Percentiles rank a stretch among this genome's conserved stretches.
Conservation (phyloP, 1,140 invertebrate genomes). For the Cydia amplana region DNA sequence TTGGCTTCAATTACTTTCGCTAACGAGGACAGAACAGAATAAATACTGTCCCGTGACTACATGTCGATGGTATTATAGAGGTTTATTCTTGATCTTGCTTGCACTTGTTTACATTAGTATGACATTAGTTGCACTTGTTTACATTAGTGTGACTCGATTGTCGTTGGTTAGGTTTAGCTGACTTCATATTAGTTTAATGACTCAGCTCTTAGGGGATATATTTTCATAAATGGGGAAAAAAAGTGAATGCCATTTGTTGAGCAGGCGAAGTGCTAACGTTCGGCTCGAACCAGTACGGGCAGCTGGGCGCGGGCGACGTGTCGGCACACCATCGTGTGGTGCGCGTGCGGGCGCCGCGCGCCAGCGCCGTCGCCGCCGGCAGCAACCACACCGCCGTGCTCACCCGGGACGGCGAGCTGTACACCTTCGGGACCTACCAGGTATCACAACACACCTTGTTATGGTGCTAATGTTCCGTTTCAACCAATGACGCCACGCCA, state of each 20-base stretch:
- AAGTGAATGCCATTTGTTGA: background rate
- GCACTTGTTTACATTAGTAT: no score
- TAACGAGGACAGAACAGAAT: no score
- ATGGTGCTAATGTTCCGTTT: background rate
- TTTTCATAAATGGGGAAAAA: no score
- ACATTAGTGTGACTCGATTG: no score
- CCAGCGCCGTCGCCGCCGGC: conserved; percentile 92
- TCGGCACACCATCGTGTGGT: conserved; percentile 87
- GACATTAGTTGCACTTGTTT: no score
- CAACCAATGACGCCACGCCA: background rate
- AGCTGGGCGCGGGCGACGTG: conserved; percentile 94
- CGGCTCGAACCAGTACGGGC: conserved; percentile 96
- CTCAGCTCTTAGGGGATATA: no score
- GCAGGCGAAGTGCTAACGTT: conserved; percentile 89
- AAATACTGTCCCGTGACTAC: no score
- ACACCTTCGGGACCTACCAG: conserved; percentile 95
- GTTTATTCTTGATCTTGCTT: no score
- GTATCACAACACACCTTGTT: conserved; percentile 66
- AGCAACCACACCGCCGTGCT: conserved; percentile 96
- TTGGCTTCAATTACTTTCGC: no score
- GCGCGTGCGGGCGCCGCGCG: conserved; percentile 86
- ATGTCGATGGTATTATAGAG: no score
- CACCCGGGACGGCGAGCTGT: conserved; percentile 94
- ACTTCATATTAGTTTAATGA: no score
- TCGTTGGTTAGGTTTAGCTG: no score